Evolutionary conservation across 2,797 vertebrate genomes (phyloP), one percentile per base, ranked within the genome.

Genomic region (Semotilus atromaculatus): DNA sequence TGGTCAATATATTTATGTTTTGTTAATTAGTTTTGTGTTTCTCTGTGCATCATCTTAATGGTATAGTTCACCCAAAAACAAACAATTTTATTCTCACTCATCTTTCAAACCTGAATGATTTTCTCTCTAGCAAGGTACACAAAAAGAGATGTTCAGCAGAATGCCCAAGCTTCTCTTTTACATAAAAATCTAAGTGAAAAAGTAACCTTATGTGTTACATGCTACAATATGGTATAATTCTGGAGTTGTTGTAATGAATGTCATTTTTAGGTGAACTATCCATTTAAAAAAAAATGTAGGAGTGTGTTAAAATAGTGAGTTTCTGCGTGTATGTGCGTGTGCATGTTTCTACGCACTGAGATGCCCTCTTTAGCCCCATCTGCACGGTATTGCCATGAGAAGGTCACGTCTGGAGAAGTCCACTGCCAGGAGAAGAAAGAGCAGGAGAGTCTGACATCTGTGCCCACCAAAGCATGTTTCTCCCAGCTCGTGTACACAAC

Each of bases 391-490:
- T 89, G 93, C 95, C 95, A 96, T 83, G 94, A 94, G 91, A 96
- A 96, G 89, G 95, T 95, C 84, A 96, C 95, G 0, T 96, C 95
- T 18, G 95, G 94, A 0, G 95, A 96, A 86, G 93, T 95, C 93
- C 93, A 95, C 83, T 93, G 93, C 95, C 95, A 96, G 80, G 95
- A 96, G 92, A 96, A 96, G 92, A 96, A 96, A 26, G 94, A 94
- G 78, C 95, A 96, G 87, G 95, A 95, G 43, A 96, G 95, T 18
- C 94, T 90, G 53, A 96, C 60, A 82, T 96, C 95, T 0, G 94
- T 92, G 87, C 95, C 95, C 84, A 95, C 7, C 82, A 94, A 87
- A 70, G 94, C 95, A 11, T 96, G 95, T 48, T 92, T 93, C 82
- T 96, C 95, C 95, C 95, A 95, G 90, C 95, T 93, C 0, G 95